A percentile compares a stretch with the other conserved stretches of the same genome.
These are phyloP conservation scores for Gadopsis marmoratus DNA, from an alignment of 2,797 vertebrate species.

Conservation along the genomic window DNA sequence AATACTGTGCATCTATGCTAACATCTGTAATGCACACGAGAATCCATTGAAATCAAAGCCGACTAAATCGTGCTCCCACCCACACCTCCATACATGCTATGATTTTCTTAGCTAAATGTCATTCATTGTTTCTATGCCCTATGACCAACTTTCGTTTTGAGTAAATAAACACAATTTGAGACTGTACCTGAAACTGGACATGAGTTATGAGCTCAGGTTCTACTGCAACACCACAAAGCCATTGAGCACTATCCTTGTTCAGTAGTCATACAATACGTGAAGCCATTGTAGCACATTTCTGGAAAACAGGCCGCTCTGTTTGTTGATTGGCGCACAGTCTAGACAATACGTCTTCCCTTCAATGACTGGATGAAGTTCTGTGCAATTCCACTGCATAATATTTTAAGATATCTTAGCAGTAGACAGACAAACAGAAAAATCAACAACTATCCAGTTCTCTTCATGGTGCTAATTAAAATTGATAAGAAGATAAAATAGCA, in stretches of 20 bases:
- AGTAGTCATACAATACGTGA: background rate
- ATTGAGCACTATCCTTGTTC: background rate
- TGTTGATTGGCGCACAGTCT: slow-evolving; percentile 6
- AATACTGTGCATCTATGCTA: background rate
- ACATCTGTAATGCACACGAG: background rate
- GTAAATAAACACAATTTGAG: slow-evolving; percentile 10
- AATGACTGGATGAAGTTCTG: slow-evolving; percentile 4
- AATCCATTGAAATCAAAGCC: background rate
- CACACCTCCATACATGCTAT: background rate
- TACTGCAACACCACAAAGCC: background rate
- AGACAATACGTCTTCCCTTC: background rate
- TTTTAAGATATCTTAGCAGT: slow-evolving; percentile 11
- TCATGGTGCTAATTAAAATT: slow-evolving; percentile 55
- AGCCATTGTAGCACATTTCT: background rate
- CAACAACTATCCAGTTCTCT: slow-evolving; percentile 15
- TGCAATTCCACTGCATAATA: slow-evolving; percentile 10
- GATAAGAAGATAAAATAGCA: slow-evolving; percentile 56
- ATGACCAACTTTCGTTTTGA: background rate
- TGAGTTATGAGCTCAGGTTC: slow-evolving; percentile 4
- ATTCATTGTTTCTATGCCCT: background rate
- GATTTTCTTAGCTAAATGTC: background rate
- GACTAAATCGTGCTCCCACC: background rate
- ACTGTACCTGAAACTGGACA: slow-evolving; percentile 5
- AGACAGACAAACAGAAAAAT: slow-evolving; percentile 32
- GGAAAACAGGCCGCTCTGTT: slow-evolving; percentile 14